Base-by-base conservation (phyloP, 2,113 vertebrate genomes). In the Nerophis lumbriciformis region DNA sequence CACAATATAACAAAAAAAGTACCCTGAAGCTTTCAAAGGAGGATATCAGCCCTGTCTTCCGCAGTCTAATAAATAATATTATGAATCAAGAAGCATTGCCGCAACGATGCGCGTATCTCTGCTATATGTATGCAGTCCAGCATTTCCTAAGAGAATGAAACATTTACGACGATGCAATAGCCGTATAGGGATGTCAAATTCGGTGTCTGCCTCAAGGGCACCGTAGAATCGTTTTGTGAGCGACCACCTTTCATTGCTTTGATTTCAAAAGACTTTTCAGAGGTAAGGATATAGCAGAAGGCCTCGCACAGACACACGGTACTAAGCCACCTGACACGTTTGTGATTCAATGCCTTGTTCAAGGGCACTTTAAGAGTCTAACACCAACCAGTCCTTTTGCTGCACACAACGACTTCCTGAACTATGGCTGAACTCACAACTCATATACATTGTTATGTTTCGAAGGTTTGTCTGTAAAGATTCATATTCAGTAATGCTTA, bases 131-230 rank as follows among this genome's bases (percentile, higher is more conserved):
- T 60, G 35, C 61, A 73, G 68, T 65, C n/a, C 72, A 51, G 28
- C 60, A 6, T 56, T 62, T 67, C 53, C 60, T 71, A 64, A 69
- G 53, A 81, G 56, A 68, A 60, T 48, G 66, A 53, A 38, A 48
- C n/a, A 36, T 38, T 82, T 77, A 68, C 76, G 72, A 63, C 5
- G 48, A 63, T 59, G 66, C 58, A 72, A 63, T 68, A 69, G 65
- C 74, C 64, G 64, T 53, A 53, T 54, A 69, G 69, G 52, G 68
- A 71, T 80, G 69, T 81, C 64, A 75, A 73, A 81, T 75, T 82
- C 68, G 49, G 63, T 75, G 66, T 55, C 69, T 76, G 74, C 68
- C 76, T 82, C 77, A 81, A 85, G 79, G 81, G 70, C 81, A 83
- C 73, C 67, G 76, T 67, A 76, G 65, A 69, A 72, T 53, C 66